phyloP scores from a whole-genome alignment of 2,888 invertebrate species.

The Margaritifera margaritifera region DNA sequence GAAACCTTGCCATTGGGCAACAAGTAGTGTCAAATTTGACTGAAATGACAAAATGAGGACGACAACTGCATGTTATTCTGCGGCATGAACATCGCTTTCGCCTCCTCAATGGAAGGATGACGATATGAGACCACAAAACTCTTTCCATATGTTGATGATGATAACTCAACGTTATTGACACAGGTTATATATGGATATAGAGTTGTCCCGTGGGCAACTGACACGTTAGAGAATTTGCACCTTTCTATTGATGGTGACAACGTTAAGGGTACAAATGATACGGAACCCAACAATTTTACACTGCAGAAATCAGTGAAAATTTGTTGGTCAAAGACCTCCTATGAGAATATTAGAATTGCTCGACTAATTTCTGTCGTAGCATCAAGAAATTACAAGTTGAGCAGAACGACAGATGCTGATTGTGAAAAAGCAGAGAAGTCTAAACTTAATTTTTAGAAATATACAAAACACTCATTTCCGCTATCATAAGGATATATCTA shows the following conservation, averaged over 20 bases:
- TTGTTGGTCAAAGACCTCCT: too few species aligned
- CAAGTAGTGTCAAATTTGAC: conserved; percentile 3
- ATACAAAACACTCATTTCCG: too few species aligned
- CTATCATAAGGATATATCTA: too few species aligned
- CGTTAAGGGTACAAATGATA: conserved; percentile 1
- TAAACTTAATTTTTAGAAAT: too few species aligned
- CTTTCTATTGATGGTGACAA: not conserved
- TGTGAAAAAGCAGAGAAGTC: too few species aligned
- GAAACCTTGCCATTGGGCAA: conserved; percentile 15
- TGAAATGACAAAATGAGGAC: not conserved
- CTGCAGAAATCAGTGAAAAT: too few species aligned
- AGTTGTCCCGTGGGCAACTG: conserved; percentile 9
- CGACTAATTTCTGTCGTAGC: too few species aligned
- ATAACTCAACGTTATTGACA: conserved; percentile 9
- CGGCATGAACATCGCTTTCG: not conserved
- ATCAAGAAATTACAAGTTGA: too few species aligned
- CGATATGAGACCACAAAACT: conserved; percentile 1
- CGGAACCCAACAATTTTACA: not conserved
- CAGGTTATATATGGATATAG: conserved; percentile 8
- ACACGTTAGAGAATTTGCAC: not conserved
- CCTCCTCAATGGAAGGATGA: not conserved
- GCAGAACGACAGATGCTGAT: too few species aligned
- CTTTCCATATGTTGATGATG: not conserved
- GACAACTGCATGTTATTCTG: conserved; percentile 1
- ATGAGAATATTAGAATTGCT: too few species aligned